Evolutionary conservation across 2,888 invertebrate genomes (phyloP), one percentile per base, ranked within the genome.

Genomic region (Caenorhabditis zanzibari): DNA sequence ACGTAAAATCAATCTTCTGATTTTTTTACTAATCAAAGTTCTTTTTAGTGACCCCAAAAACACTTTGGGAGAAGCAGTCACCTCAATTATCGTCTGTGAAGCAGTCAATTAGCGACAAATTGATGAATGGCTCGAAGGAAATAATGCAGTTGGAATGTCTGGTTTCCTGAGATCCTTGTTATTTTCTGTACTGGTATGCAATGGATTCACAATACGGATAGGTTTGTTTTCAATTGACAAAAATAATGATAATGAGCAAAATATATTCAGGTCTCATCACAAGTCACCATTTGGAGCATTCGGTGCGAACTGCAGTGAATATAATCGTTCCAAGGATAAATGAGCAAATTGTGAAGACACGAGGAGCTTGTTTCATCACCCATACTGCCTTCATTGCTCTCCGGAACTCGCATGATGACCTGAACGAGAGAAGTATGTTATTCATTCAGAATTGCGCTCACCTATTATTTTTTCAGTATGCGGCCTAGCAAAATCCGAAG

Each of bases 281-380:
- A 7, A 79, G 71, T 32, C 49, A 47, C 12, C 47, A 73, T 10
- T 41, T 56, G 54, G 83, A 80, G n/a, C 35, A 71, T 58, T 74
- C 79, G 12, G 79, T 83, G 12, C 54, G 79, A n/a, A 80, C 63
- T 35, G 79, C 83, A 3, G 79, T 80, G 14, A 69, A 71, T 26
- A 83, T 83, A n/a, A 80, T 83, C 16, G 74, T 83, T 26, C 83
- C 83, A 14, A 58, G 71, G 16, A 80, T 83, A 35, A 79, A 83
- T 47, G 75, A 74, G 28, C 79, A 77, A 26, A 63, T 83, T 28
- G 74, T 83, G 22, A 80, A 79, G 44, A 83, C 83, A 0, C 54
- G 71, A 38, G 75, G 71, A n/a, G 49, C 52, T 22, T 82, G 82
- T 22, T 76, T 61, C 12, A 75, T 74, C 41, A 66, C 73, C 24